Evolutionary conservation across 1,140 invertebrate genomes (phyloP).

Genomic region (Megalopta genalis): DNA sequence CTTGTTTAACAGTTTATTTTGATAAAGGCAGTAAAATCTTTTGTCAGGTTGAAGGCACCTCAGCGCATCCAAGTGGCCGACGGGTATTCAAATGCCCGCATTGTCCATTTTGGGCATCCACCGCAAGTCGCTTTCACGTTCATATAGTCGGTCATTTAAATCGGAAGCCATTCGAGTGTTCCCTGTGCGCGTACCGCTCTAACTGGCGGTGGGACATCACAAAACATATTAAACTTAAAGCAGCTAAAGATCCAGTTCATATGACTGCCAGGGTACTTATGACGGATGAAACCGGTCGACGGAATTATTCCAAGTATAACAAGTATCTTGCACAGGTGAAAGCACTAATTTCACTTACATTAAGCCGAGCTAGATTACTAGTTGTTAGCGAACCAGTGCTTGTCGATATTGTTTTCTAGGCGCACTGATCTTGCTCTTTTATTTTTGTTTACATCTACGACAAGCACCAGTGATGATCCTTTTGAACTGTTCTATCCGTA

Average conservation of each 20-base stretch:
- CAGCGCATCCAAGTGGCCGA: constrained; percentile 75
- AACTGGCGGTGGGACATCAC: constrained; percentile 98
- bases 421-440: constrained; percentile 14
- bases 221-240: constrained; percentile 95
- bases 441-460: not conserved
- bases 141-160: constrained; percentile 95
- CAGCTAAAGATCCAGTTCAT: constrained; percentile 89
- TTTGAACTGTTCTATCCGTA: constrained; percentile 4
- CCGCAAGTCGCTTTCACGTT: constrained; percentile 94
- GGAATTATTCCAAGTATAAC: constrained; percentile 96
- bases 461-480: constrained; percentile 35
- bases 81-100: constrained; percentile 93
- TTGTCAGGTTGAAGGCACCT: constrained; percentile 72
- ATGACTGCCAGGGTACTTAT: constrained; percentile 89
- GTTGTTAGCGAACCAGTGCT: constrained; percentile 31
- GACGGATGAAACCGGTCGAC: constrained; percentile 93
- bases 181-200: constrained; percentile 93
- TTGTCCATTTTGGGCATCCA: constrained; percentile 93
- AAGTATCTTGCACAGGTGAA: constrained; percentile 89
- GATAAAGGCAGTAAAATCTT: constrained; percentile 62
- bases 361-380: constrained; percentile 36
- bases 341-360: constrained; percentile 56
- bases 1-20: constrained; percentile 38
- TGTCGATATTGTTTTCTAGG: constrained; percentile 5
- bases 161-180: constrained; percentile 97